phyloP scores from a whole-genome alignment of 2,888 invertebrate genomes.

The Agonopterix arenella region DNA sequence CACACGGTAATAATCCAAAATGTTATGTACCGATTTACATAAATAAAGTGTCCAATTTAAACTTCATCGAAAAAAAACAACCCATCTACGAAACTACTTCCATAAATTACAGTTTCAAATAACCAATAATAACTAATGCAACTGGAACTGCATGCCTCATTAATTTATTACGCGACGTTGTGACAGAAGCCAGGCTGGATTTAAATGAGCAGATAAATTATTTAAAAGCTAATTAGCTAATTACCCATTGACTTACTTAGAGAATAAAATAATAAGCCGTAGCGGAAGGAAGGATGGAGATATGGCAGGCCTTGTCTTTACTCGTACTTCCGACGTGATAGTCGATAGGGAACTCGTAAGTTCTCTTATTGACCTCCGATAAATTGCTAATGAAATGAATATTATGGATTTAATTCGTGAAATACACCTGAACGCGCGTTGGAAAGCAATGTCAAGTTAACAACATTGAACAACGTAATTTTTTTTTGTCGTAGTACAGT shows the following conservation, averaged over 20 bases:
- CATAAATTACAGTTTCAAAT: no score
- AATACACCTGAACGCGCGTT: background rate
- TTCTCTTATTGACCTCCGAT: slow-evolving; percentile 29
- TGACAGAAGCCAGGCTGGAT: slow-evolving; percentile 3
- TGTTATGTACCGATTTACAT: no score
- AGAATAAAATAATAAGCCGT: slow-evolving; percentile 16
- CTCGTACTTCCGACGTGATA: slow-evolving; percentile 47
- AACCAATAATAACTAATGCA: no score
- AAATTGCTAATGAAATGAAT: slow-evolving; percentile 2
- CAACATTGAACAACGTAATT: no score
- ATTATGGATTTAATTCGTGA: slow-evolving; percentile 5
- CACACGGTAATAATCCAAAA: no score
- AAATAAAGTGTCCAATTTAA: no score
- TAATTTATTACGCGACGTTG: background rate
- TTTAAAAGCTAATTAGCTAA: slow-evolving; percentile 5
- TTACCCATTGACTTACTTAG: slow-evolving; percentile 5
- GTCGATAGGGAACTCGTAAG: slow-evolving; percentile 27
- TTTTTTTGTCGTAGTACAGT: no score
- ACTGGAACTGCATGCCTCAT: no score
- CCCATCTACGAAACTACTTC: no score
- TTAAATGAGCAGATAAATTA: slow-evolving; percentile 1
- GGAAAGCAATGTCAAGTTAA: no score
- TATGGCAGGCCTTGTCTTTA: slow-evolving; percentile 38
- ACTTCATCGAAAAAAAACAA: no score
- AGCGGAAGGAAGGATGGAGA: slow-evolving; percentile 60